phyloP scores from a whole-genome alignment of 2,797 vertebrate species.

The Sebastes minor region DNA sequence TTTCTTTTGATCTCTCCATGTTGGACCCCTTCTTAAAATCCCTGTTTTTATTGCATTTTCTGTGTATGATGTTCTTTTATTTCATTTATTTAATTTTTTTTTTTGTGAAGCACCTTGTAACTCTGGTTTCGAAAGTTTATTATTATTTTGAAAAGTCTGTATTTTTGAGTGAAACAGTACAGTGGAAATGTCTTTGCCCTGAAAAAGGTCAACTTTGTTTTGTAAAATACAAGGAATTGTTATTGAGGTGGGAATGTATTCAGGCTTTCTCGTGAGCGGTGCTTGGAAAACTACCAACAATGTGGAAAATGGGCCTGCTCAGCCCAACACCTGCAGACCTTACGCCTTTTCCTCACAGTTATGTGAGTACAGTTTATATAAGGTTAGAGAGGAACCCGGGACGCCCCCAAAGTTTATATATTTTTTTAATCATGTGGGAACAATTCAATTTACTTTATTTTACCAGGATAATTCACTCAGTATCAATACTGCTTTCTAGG shows the following conservation, averaged over 20 bases:
- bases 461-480: background rate
- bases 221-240: slow-evolving; percentile 38
- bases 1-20: too few relatives aligned
- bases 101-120: too few relatives aligned
- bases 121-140: too few relatives aligned
- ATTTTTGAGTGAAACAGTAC: background rate
- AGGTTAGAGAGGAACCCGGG: background rate
- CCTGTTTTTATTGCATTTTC: too few relatives aligned
- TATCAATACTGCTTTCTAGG: background rate
- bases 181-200: background rate
- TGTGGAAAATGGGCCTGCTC: slow-evolving; percentile 19
- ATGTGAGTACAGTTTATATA: background rate
- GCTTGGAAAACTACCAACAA: background rate
- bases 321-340: background rate
- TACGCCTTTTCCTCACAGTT: background rate
- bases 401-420: background rate
- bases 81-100: rapidly evolving
- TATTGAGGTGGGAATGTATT: slow-evolving; percentile 24
- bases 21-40: too few relatives aligned
- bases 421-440: background rate
- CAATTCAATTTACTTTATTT: background rate
- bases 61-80: too few relatives aligned
- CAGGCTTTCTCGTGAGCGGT: slow-evolving; percentile 4
- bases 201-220: slow-evolving; percentile 55
- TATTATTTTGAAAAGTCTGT: background rate